Evolutionary conservation across 2,888 invertebrate species (phyloP).

Genomic region (Cryptus armator): DNA sequence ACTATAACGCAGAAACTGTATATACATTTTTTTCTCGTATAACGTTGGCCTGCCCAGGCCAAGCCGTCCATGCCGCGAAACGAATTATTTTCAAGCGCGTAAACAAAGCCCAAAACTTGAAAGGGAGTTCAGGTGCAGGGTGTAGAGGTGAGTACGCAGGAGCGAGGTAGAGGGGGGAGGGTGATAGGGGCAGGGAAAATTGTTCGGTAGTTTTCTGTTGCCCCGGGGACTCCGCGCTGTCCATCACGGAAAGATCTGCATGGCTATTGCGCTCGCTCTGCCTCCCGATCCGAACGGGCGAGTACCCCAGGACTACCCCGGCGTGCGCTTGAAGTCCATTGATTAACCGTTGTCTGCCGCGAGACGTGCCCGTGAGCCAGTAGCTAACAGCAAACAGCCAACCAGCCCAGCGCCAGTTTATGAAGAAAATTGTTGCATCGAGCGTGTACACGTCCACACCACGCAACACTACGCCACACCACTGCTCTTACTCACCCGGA

Average conservation of each 20-base stretch:
- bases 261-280: conserved; percentile 51
- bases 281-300: conserved; percentile 38
- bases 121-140: conserved; percentile 73
- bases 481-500: conserved; percentile 12
- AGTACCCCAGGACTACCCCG: conserved; percentile 65
- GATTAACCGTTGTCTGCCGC: conserved; percentile 83
- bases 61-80: conserved; percentile 63
- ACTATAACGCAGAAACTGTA: conserved; percentile 29
- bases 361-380: conserved; percentile 69
- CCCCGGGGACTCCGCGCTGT: conserved; percentile 72
- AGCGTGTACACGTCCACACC: conserved; percentile 69
- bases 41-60: conserved; percentile 36
- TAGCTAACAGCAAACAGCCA: conserved; percentile 52
- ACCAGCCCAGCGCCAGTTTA: conserved; percentile 77
- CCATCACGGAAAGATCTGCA: conserved; percentile 67
- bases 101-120: conserved; percentile 82
- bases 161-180: conserved; percentile 39
- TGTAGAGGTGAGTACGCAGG: conserved; percentile 36
- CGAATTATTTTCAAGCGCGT: conserved; percentile 81
- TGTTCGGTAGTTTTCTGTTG: conserved; percentile 81
- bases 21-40: conserved; percentile 25
- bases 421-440: conserved; percentile 81
- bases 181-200: conserved; percentile 74
- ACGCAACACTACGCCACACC: conserved; percentile 68
- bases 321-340: conserved; percentile 84